phyloP scores from a whole-genome alignment of 2,888 invertebrate genomes.

The Philaethria dido region DNA sequence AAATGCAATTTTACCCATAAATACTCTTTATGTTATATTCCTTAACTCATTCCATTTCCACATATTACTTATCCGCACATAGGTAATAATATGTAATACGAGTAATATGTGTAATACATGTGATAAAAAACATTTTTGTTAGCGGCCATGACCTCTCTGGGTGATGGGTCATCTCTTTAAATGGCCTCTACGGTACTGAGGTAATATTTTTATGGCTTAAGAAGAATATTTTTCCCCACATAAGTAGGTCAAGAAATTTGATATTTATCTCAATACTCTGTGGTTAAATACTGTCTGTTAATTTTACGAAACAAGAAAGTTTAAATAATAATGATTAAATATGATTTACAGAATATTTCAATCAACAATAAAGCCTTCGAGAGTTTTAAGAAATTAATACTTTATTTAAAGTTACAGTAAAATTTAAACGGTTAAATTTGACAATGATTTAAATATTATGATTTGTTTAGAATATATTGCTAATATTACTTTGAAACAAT shows the following conservation, averaged over 20 bases:
- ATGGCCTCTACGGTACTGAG: constrained; percentile 4
- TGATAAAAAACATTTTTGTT: constrained; percentile 10
- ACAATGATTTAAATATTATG: constrained; percentile 6
- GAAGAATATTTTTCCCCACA: constrained; percentile 15
- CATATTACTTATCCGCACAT: no score
- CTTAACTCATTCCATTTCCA: no score
- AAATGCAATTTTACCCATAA: no score
- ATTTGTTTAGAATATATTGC: neutral
- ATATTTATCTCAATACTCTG: constrained; percentile 57
- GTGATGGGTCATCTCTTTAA: constrained; percentile 14
- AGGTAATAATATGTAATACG: neutral
- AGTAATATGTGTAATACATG: neutral
- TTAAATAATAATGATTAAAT: constrained; percentile 56
- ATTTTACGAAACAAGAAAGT: constrained; percentile 53
- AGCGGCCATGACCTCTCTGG: constrained; percentile 19
- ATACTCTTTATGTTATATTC: no score
- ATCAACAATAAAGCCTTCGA: constrained; percentile 46
- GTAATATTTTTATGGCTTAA: constrained; percentile 13
- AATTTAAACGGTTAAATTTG: constrained; percentile 10
- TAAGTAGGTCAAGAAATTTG: constrained; percentile 50
- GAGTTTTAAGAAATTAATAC: constrained; percentile 33
- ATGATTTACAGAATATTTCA: constrained; percentile 58
- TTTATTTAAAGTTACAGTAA: constrained; percentile 13
- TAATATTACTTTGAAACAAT: constrained; percentile 12
- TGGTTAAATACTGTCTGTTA: constrained; percentile 55